Conservation (phyloP, 2,888 invertebrate species). For the Athalia circularis region DNA sequence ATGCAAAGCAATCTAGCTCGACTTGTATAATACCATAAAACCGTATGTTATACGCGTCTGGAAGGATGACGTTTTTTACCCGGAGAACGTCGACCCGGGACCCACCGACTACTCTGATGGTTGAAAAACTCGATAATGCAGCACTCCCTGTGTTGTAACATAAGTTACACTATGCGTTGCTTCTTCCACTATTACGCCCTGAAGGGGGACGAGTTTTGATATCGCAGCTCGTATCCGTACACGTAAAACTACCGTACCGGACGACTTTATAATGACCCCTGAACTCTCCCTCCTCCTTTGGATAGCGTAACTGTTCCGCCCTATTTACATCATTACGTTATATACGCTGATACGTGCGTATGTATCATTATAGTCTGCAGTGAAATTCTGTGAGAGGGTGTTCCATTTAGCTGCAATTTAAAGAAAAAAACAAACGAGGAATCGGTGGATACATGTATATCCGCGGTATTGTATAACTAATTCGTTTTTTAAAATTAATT, state of each 20-base stretch:
- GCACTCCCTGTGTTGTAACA: constrained; percentile 17
- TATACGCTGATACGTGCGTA: neutral
- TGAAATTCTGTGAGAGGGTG: too few relatives aligned
- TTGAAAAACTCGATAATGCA: constrained; percentile 8
- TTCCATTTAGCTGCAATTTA: neutral
- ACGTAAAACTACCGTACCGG: constrained; percentile 21
- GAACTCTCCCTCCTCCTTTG: constrained; percentile 12
- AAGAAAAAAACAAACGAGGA: neutral
- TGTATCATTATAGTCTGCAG: too few relatives aligned
- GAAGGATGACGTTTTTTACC: constrained; percentile 26
- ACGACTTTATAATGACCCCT: constrained; percentile 28
- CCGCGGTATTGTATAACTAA: neutral
- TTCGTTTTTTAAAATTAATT: constrained; percentile 32
- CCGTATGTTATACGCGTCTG: constrained; percentile 22
- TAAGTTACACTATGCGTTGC: neutral
- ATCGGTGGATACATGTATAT: constrained; percentile 3
- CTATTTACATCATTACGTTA: constrained; percentile 14
- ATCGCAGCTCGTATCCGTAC: constrained; percentile 1
- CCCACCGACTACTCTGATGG: neutral
- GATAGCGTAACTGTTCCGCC: constrained; percentile 19
- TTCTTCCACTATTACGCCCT: neutral
- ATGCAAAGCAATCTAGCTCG: neutral
- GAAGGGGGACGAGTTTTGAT: constrained; percentile 19
- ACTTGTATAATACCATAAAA: neutral
- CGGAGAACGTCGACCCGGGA: constrained; percentile 9